phyloP scores from a whole-genome alignment of 2,113 vertebrate genomes.

The Microtus montanus region DNA sequence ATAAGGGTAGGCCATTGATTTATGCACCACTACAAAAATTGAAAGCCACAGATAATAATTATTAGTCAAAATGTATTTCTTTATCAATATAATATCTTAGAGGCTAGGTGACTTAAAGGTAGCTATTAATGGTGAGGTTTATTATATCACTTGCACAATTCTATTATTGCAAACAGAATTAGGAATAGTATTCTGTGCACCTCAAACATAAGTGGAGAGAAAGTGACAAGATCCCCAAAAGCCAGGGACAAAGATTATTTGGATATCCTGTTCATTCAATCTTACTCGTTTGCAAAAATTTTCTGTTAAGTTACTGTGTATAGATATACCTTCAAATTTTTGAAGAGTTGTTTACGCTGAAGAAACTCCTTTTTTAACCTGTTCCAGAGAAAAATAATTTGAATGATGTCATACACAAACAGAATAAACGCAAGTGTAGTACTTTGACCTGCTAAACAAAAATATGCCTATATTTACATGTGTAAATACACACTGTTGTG shows the following conservation, averaged over 20 bases:
- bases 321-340: background rate
- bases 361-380: background rate
- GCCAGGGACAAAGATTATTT: background rate
- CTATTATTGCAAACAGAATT: background rate
- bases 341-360: background rate
- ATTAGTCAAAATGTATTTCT: background rate
- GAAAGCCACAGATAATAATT: background rate
- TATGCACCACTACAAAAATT: background rate
- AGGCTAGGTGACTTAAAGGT: background rate
- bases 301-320: background rate
- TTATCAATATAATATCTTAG: background rate
- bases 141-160: background rate
- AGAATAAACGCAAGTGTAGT: background rate
- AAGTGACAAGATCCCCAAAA: background rate
- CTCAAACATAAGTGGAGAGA: background rate
- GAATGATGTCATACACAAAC: background rate
- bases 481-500: constrained; percentile 7
- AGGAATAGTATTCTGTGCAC: background rate
- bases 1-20: background rate
- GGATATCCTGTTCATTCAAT: background rate
- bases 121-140: background rate
- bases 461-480: constrained; percentile 40
- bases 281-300: background rate
- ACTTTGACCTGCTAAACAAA: constrained; percentile 58
- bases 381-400: background rate